Percentiles rank a stretch among this genome's conserved stretches.
Evolutionary conservation across 2,888 invertebrate genomes (phyloP).

Genomic region (Microchrysa polita): DNA sequence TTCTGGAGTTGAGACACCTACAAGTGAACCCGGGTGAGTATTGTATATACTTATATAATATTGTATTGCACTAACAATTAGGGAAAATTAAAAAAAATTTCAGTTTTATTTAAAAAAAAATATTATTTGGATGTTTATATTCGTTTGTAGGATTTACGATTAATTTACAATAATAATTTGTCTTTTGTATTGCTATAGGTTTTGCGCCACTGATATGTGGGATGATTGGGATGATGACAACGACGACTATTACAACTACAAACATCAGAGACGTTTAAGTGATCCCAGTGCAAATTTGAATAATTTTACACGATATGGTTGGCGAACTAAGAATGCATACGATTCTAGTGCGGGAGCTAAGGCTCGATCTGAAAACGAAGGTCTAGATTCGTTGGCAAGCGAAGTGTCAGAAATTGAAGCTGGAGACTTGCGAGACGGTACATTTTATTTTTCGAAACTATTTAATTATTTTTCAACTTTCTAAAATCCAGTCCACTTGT

Average conservation of each 20-base stretch:
- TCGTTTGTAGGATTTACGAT: not conserved
- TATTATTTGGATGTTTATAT: not conserved
- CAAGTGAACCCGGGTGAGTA: conserved; percentile 81
- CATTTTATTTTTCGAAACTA: conserved; percentile 46
- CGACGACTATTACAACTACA: conserved; percentile 83
- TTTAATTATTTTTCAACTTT: not conserved
- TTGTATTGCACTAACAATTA: not conserved
- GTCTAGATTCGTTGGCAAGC: conserved; percentile 84
- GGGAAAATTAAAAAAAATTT: no score
- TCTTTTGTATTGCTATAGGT: conserved; percentile 56
- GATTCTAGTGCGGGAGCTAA: conserved; percentile 76
- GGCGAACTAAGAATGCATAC: conserved; percentile 71
- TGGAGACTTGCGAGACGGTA: conserved; percentile 91
- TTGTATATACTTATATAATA: not conserved
- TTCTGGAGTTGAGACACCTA: conserved; percentile 94
- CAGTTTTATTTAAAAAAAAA: not conserved
- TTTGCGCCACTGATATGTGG: conserved; percentile 87
- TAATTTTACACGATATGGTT: conserved; percentile 83
- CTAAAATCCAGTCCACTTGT: not conserved
- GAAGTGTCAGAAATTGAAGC: conserved; percentile 93
- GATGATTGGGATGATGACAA: conserved; percentile 91
- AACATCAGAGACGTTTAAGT: conserved; percentile 82
- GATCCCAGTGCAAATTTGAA: conserved; percentile 93
- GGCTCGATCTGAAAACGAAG: conserved; percentile 91
- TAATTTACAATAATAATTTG: no score